Conservation (phyloP, 2,113 vertebrate species). For the Saguinus imperator region DNA sequence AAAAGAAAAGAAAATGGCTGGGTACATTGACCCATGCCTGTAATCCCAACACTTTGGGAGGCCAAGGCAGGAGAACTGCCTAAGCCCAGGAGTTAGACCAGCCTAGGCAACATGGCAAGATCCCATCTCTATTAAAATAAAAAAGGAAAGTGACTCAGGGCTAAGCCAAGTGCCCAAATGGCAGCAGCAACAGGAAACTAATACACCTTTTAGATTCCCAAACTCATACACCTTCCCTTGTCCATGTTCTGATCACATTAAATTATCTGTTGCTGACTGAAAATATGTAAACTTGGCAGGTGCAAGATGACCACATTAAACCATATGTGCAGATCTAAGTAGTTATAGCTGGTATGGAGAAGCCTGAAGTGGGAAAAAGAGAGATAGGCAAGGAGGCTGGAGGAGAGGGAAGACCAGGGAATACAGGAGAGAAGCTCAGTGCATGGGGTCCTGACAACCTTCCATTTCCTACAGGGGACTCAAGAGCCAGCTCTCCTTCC, state of each 20-base stretch:
- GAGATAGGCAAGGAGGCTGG: no score
- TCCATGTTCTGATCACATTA: background rate
- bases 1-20: background rate
- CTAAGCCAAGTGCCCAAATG: background rate
- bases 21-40: background rate
- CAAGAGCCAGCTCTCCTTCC: no score
- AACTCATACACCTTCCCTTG: no score
- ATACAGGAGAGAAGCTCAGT: background rate
- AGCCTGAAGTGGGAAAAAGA: background rate
- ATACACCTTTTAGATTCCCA: no score
- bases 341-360: background rate
- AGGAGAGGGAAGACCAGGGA: no score
- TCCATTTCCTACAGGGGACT: background rate
- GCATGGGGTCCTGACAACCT: no score
- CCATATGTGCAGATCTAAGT: background rate
- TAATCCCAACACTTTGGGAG: no score
- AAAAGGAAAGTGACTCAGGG: background rate
- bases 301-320: no score
- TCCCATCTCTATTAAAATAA: background rate
- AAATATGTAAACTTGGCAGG: background rate
- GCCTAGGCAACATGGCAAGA: no score
- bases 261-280: no score
- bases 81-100: no score
- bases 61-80: no score
- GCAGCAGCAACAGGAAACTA: background rate